Evolutionary conservation across 2,888 invertebrate species (phyloP).

Genomic region (Acanthosepion pharaonis): DNA sequence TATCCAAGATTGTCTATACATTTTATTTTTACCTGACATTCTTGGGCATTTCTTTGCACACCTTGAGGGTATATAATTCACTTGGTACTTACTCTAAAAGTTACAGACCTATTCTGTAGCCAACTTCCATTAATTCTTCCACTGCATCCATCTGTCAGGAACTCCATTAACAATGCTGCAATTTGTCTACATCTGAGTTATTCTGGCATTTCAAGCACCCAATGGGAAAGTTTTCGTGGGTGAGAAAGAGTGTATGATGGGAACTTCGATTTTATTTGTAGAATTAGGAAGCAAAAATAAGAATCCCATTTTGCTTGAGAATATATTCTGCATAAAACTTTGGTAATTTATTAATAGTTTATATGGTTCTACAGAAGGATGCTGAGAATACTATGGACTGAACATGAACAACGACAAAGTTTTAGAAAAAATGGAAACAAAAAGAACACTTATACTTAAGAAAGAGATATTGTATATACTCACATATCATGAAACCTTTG

Average conservation of each 20-base stretch:
- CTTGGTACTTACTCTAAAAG: neutral
- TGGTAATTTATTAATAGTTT: neutral
- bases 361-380: no score
- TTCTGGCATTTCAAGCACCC: neutral
- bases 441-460: no score
- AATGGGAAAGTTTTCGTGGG: neutral
- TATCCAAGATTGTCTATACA: no score
- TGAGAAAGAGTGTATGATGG: neutral
- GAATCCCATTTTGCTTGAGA: neutral
- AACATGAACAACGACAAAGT: no score
- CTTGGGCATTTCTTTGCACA: neutral
- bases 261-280: neutral
- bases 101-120: neutral
- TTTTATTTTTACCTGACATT: neutral
- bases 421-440: no score
- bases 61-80: neutral
- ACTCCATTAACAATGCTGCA: neutral
- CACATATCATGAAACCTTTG: no score
- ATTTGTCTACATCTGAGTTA: neutral
- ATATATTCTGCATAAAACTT: neutral
- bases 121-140: neutral
- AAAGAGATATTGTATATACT: no score
- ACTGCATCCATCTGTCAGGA: neutral
- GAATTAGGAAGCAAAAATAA: neutral
- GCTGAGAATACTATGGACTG: no score